A percentile compares a stretch with the other conserved stretches of the same genome.
Evolutionary conservation across 2,888 invertebrate species (phyloP).

Genomic region (Suillia variegata): DNA sequence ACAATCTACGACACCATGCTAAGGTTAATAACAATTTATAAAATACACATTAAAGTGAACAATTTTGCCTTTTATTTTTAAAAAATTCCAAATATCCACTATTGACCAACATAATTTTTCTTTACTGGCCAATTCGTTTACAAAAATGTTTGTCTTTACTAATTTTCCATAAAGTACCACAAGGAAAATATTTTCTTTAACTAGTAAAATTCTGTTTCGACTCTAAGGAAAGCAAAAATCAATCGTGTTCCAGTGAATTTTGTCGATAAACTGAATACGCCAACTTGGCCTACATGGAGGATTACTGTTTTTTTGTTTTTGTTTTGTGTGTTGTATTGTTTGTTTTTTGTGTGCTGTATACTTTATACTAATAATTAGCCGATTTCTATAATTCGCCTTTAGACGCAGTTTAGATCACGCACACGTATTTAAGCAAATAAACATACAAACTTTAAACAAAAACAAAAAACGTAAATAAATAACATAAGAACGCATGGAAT

Average conservation of each 20-base stretch:
- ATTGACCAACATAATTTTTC: conserved; percentile 36
- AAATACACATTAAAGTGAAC: background rate
- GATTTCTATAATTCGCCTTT: conserved; percentile 16
- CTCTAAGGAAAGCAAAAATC: too few species aligned
- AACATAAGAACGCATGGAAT: too few species aligned
- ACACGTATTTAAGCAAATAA: background rate
- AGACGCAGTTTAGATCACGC: background rate
- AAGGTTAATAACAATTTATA: background rate
- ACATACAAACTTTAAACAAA: background rate
- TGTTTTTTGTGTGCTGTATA: too few species aligned
- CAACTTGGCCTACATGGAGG: too few species aligned
- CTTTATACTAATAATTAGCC: conserved; percentile 40
- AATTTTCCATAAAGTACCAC: background rate
- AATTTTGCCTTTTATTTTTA: conserved; percentile 40
- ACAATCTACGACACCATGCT: background rate
- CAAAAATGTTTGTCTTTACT: too few species aligned
- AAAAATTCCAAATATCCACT: conserved; percentile 45
- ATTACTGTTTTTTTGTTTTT: too few species aligned
- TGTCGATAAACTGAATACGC: conserved; percentile 47
- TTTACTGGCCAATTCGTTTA: too few species aligned
- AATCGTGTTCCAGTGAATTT: conserved; percentile 38
- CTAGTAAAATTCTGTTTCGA: conserved; percentile 2
- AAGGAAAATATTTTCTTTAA: background rate
- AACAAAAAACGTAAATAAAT: too few species aligned
- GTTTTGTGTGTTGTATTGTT: too few species aligned